A percentile compares a stretch with the other conserved stretches of the same genome.
phyloP scores from a whole-genome alignment of 1,140 invertebrate species.

The Papilio machaon region DNA sequence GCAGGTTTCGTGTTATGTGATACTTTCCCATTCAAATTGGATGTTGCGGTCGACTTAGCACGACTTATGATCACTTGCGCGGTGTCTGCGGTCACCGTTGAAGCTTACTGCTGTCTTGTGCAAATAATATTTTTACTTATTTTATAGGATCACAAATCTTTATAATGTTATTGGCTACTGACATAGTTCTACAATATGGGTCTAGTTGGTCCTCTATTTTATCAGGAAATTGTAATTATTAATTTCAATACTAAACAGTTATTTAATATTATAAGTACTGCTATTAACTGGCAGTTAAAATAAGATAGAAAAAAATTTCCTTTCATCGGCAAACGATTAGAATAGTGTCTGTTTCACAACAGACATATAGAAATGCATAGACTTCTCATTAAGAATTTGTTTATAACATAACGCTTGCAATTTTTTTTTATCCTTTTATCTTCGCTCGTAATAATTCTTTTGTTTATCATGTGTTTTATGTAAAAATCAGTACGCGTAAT shows the following conservation, averaged over 20 bases:
- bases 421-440: neutral
- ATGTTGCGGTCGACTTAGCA: conserved; percentile 25
- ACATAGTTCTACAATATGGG: neutral
- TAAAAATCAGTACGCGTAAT: neutral
- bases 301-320: too few relatives aligned
- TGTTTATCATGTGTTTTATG: conserved; percentile 8
- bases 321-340: too few relatives aligned
- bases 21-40: conserved; percentile 23
- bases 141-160: neutral
- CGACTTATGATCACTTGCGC: neutral
- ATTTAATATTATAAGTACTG: too few relatives aligned
- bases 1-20: conserved; percentile 15
- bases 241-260: too few relatives aligned
- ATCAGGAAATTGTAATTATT: too few relatives aligned
- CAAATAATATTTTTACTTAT: neutral
- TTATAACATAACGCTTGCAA: neutral
- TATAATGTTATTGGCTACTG: neutral
- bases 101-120: neutral
- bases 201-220: too few relatives aligned
- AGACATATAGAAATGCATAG: too few relatives aligned
- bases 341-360: too few relatives aligned
- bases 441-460: neutral
- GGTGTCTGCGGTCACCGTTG: neutral
- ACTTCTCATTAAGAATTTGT: neutral
- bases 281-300: too few relatives aligned